Evolutionary conservation across 1,140 invertebrate species (phyloP).

Genomic region (Drosophila bocki): DNA sequence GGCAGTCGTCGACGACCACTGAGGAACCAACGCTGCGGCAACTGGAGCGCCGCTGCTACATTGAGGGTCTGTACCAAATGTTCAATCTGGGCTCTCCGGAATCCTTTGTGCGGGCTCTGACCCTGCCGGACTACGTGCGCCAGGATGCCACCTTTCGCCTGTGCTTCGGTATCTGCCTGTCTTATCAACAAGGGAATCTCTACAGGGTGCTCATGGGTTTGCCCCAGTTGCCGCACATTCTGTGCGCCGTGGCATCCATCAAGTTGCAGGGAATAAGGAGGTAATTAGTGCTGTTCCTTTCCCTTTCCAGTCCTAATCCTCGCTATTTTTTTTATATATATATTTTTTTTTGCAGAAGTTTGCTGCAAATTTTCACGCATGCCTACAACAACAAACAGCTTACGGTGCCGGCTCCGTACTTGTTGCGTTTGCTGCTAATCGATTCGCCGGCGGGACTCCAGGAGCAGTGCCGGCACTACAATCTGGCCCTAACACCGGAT

Average conservation of each 20-base stretch:
- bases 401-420: conserved; percentile 84
- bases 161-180: conserved; percentile 85
- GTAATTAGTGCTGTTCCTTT: conserved; percentile 68
- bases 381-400: conserved; percentile 87
- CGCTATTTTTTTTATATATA: neutral
- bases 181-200: conserved; percentile 86
- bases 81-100: conserved; percentile 86
- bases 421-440: conserved; percentile 78
- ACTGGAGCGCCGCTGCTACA: conserved; percentile 59
- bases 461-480: conserved; percentile 74
- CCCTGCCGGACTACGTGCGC: conserved; percentile 53
- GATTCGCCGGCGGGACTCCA: conserved; percentile 53
- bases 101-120: conserved; percentile 85
- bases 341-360: conserved; percentile 74
- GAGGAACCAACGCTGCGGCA: conserved; percentile 39
- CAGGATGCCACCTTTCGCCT: conserved; percentile 53
- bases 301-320: conserved; percentile 8
- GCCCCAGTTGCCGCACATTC: conserved; percentile 85
- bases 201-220: conserved; percentile 84
- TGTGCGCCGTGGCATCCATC: conserved; percentile 84
- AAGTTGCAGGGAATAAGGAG: conserved; percentile 86
- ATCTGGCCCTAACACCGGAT: conserved; percentile 52
- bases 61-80: conserved; percentile 87
- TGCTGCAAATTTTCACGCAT: conserved; percentile 86
- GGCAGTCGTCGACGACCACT: conserved; percentile 30